These are phyloP conservation scores for Synergus umbraculus DNA, from an alignment of 2,888 invertebrate genomes.

Conservation along the genomic window DNA sequence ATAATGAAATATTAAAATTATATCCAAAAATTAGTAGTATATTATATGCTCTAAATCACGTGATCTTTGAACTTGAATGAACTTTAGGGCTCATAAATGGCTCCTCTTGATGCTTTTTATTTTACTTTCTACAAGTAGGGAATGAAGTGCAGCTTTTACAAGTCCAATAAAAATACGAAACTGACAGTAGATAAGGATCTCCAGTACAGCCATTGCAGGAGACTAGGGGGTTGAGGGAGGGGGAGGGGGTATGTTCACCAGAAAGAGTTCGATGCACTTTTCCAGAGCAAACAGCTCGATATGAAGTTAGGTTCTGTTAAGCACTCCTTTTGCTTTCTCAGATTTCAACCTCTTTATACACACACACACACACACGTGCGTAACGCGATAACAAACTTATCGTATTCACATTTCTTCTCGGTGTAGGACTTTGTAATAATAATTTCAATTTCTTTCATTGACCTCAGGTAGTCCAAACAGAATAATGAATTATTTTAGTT, in stretches of 20 bases:
- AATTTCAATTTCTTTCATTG: background rate
- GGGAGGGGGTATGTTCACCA: slow-evolving; percentile 1
- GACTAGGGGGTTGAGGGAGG: background rate
- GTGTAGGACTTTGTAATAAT: background rate
- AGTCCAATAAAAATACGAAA: slow-evolving; percentile 28
- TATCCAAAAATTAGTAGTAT: background rate
- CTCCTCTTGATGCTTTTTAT: background rate
- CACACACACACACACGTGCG: slow-evolving; percentile 2
- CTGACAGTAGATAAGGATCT: slow-evolving; percentile 40
- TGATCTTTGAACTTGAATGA: background rate
- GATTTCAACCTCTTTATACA: slow-evolving; percentile 42
- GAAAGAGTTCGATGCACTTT: slow-evolving; percentile 59
- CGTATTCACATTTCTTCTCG: background rate
- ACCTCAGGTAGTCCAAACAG: background rate
- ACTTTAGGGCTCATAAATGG: background rate
- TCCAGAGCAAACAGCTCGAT: slow-evolving; percentile 58
- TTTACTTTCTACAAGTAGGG: slow-evolving; percentile 17
- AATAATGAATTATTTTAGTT: background rate
- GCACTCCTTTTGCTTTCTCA: slow-evolving; percentile 50
- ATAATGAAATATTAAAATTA: background rate
- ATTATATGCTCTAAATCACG: background rate
- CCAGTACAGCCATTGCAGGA: background rate
- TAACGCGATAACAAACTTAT: slow-evolving; percentile 21
- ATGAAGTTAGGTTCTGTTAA: slow-evolving; percentile 39
- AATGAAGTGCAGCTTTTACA: slow-evolving; percentile 38